A percentile compares a stretch with the other conserved stretches of the same genome.
Conservation (phyloP, 2,888 invertebrate genomes). For the Antheraea yamamai region DNA sequence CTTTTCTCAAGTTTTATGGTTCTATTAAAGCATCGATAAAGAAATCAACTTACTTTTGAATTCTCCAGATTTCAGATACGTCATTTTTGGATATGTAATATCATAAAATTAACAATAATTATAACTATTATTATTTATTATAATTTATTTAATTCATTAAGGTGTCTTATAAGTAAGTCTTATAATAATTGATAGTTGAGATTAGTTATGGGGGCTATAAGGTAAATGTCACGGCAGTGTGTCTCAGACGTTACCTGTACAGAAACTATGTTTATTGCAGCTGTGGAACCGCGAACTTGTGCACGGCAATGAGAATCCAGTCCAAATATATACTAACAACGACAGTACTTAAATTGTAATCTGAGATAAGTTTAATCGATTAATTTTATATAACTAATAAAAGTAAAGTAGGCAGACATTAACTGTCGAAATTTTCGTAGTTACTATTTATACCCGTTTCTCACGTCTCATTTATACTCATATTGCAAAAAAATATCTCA, state of each 20-base stretch:
- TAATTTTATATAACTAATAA: slow-evolving; percentile 21
- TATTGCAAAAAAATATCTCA: no score
- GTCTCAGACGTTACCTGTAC: slow-evolving; percentile 62
- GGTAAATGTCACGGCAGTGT: slow-evolving; percentile 37
- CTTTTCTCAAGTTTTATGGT: background rate
- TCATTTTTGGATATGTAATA: background rate
- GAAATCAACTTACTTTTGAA: background rate
- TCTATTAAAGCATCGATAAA: background rate
- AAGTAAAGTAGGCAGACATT: background rate
- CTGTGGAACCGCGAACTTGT: slow-evolving; percentile 62
- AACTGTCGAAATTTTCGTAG: background rate
- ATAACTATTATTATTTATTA: no score
- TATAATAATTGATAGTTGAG: background rate
- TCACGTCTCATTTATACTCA: no score
- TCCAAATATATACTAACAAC: slow-evolving; percentile 53
- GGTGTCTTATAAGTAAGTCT: background rate
- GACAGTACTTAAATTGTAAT: slow-evolving; percentile 47
- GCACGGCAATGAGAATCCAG: slow-evolving; percentile 63
- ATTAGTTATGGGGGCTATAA: background rate
- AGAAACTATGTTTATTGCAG: slow-evolving; percentile 74
- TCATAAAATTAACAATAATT: background rate
- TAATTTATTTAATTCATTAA: no score
- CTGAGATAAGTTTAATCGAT: slow-evolving; percentile 47
- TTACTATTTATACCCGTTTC: background rate
- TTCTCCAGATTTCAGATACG: background rate